phyloP scores from a whole-genome alignment of 2,113 vertebrate genomes.

The Scortum barcoo region DNA sequence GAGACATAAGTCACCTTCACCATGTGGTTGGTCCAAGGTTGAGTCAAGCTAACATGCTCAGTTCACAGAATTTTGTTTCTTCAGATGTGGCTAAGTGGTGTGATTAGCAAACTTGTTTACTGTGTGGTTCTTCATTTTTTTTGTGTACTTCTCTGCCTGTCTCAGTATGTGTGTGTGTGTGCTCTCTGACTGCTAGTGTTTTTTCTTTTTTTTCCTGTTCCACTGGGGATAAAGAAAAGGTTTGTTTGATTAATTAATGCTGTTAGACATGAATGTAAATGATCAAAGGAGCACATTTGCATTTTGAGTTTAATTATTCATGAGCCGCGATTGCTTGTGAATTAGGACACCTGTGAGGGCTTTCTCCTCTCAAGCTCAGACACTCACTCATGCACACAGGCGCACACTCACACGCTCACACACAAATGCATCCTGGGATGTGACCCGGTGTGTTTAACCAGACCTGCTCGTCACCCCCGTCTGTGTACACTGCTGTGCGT shows the following conservation, averaged over 20 bases:
- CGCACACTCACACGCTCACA: conserved; percentile 36
- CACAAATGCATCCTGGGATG: conserved; percentile 57
- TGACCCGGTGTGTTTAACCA: conserved; percentile 76
- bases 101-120: conserved; percentile 67
- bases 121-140: conserved; percentile 48
- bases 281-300: conserved; percentile 82
- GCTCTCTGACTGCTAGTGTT: conserved; percentile 45
- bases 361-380: conserved; percentile 61
- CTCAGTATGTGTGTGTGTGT: conserved; percentile 25
- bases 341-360: conserved; percentile 81
- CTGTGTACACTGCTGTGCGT: conserved; percentile 56
- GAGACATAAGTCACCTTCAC: conserved; percentile 57
- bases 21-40: conserved; percentile 42
- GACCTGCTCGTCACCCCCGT: conserved; percentile 62
- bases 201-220: conserved; percentile 43
- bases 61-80: conserved; percentile 42
- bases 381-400: conserved; percentile 41
- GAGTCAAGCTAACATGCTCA: conserved; percentile 37
- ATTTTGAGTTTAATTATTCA: conserved; percentile 81
- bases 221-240: conserved; percentile 78
- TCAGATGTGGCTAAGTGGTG: conserved; percentile 66
- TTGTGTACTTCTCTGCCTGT: conserved; percentile 40
- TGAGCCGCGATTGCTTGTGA: conserved; percentile 76
- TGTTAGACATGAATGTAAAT: conserved; percentile 82
- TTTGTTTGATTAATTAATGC: conserved; percentile 86